Conservation (phyloP, 2,888 invertebrate genomes). For the Eupithecia centaureata region DNA sequence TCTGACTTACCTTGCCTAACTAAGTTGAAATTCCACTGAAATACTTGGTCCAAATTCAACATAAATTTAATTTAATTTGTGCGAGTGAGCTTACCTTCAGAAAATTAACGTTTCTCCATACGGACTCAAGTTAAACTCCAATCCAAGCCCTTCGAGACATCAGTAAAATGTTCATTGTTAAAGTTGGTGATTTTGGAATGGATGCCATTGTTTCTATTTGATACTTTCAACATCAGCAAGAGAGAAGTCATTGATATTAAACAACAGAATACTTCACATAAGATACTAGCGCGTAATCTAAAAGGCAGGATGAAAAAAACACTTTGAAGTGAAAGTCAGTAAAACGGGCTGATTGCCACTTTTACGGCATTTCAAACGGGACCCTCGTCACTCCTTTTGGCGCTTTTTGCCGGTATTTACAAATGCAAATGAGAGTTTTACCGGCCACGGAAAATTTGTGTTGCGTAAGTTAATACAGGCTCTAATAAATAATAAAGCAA, state of each 20-base stretch:
- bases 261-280: conserved; percentile 53
- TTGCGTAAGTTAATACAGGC: conserved; percentile 36
- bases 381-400: conserved; percentile 72
- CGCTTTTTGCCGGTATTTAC: conserved; percentile 66
- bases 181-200: neutral
- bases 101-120: conserved; percentile 11
- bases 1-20: too few relatives aligned
- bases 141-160: conserved; percentile 8
- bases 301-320: conserved; percentile 64
- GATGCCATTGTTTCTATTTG: conserved; percentile 1
- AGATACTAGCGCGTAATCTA: conserved; percentile 54
- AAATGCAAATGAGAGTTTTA: conserved; percentile 61
- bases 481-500: conserved; percentile 12
- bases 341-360: conserved; percentile 74
- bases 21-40: neutral
- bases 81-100: conserved; percentile 4
- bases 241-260: conserved; percentile 37
- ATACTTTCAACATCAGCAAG: neutral
- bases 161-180: conserved; percentile 6
- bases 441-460: conserved; percentile 42
- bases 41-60: neutral
- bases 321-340: conserved; percentile 71
- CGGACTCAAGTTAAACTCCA: conserved; percentile 8
- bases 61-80: conserved; percentile 8
- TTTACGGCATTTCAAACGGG: conserved; percentile 70